phyloP scores from a whole-genome alignment of 1,140 invertebrate genomes.

The Heliconius melpomene region DNA sequence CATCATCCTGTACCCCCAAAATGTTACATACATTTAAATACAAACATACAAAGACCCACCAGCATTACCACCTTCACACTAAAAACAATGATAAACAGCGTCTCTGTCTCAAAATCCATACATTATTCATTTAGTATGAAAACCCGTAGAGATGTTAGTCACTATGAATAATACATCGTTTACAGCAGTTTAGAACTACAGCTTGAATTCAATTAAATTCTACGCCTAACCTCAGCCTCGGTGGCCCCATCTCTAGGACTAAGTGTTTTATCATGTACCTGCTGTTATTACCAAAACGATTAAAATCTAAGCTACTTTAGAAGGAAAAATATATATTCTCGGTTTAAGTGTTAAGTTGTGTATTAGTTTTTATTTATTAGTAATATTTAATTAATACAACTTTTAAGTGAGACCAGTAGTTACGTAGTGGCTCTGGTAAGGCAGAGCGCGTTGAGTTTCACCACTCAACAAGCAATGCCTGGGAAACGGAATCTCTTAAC shows the following conservation, averaged over 20 bases:
- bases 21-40: slow-evolving; percentile 9
- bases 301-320: background rate
- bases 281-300: background rate
- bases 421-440: too few species aligned
- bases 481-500: background rate
- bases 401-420: too few species aligned
- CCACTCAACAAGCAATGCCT: background rate
- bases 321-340: background rate
- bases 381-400: too few species aligned
- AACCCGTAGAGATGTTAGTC: slow-evolving; percentile 15
- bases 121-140: slow-evolving; percentile 22
- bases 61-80: background rate
- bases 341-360: background rate
- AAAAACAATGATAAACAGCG: slow-evolving; percentile 13
- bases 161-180: slow-evolving; percentile 27
- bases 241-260: slow-evolving; percentile 22
- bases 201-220: slow-evolving; percentile 41
- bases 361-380: too few species aligned
- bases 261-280: slow-evolving; percentile 47
- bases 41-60: background rate
- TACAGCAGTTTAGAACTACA: slow-evolving; percentile 27
- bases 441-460: background rate
- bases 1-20: background rate
- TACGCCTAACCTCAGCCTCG: slow-evolving; percentile 41
- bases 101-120: slow-evolving; percentile 5